Evolutionary conservation across 2,888 invertebrate species (phyloP), one percentile per base, ranked within the genome.

Genomic region (Latrodectus hesperus): DNA sequence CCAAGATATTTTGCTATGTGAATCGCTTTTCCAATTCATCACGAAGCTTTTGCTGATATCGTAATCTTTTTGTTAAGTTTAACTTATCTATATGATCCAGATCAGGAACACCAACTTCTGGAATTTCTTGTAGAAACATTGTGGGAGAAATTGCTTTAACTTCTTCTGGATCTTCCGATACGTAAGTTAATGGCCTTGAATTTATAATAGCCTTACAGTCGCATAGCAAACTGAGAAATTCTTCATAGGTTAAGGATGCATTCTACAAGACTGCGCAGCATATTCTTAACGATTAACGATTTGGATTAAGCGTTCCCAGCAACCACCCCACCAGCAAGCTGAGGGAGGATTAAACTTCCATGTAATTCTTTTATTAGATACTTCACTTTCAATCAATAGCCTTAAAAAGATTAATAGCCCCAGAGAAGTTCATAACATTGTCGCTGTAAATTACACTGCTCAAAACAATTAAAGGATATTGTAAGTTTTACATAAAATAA

Each of bases 31-130:
- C 14, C 9, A 78, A 67, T 9, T 52, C 65, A 22, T 78, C 8
- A n/a, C 53, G 67, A 11, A 68, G n/a, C 16, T 16, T 53, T 26
- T 68, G 78, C 16, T 53, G 68, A 16, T 68, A 68, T 68, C 51
- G 67, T n/a, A 9, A 52, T 9, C 16, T 0, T 9, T 17, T 68
- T 68, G 49, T 26, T 10, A 67, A 16, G 14, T 38, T 14, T 9
- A 38, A n/a, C 11, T 64, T 17, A 55, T 74, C 38, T 3, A 55
- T 9, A 22, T 74, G 0, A 26, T 74, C 38, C 11, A 74, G 16
- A 74, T 74, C 38, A 2, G 74, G 60, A 12, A 60, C 60, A 14
- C 26, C 14, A 12, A 55, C 17, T 16, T 14, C 17, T 16, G 26
- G 60, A 8, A 60, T 12, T 0, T 74, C 74, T 26, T 74, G 38